Evolutionary conservation across 2,113 vertebrate genomes (phyloP).

Genomic region (Chrysochloris asiatica): DNA sequence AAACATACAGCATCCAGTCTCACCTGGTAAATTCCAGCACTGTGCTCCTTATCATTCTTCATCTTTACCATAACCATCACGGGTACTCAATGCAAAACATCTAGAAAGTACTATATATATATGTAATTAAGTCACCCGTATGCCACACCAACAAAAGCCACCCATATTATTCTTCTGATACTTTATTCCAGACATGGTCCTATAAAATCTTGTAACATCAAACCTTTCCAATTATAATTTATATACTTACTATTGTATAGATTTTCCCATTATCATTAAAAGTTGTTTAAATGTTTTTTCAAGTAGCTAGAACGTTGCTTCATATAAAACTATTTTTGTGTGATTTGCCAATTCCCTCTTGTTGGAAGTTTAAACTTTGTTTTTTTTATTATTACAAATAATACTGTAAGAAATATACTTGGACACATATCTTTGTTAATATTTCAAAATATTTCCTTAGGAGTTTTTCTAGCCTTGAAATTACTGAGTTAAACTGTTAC

Average conservation of each 20-base stretch:
- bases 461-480: not conserved
- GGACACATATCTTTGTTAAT: not conserved
- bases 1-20: not conserved
- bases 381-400: not conserved
- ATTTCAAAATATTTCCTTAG: constrained; percentile 35
- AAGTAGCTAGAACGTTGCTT: not conserved
- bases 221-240: not conserved
- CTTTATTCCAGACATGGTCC: not conserved
- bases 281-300: constrained; percentile 22
- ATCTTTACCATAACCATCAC: not conserved
- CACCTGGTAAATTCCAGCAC: too few species aligned
- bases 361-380: not conserved
- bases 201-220: not conserved
- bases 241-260: not conserved
- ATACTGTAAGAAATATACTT: not conserved
- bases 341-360: not conserved
- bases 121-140: not conserved
- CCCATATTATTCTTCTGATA: not conserved
- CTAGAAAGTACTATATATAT: not conserved
- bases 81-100: not conserved
- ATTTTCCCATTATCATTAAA: not conserved
- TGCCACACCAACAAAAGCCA: not conserved
- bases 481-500: constrained; percentile 17
- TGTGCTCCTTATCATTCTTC: not conserved
- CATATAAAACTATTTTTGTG: not conserved